Evolutionary conservation across 2,113 vertebrate species (phyloP).

Genomic region (Hyperoodon ampullatus): DNA sequence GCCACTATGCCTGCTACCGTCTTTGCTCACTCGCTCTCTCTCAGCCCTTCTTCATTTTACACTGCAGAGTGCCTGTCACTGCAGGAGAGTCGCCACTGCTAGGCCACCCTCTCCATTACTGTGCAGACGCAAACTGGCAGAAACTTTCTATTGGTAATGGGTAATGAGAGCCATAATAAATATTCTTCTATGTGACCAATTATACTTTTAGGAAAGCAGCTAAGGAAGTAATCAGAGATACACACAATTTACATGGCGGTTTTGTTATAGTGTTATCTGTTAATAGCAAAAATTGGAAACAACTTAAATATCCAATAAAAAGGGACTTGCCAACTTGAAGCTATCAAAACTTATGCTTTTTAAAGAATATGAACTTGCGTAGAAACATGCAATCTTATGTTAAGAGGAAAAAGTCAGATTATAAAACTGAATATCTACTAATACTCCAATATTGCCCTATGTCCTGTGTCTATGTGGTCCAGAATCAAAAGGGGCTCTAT

Average conservation of each 20-base stretch:
- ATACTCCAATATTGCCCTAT: neutral
- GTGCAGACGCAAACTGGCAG: neutral
- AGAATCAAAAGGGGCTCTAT: neutral
- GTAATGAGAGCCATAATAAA: neutral
- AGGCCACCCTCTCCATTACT: neutral
- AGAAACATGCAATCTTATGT: neutral
- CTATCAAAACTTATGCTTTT: neutral
- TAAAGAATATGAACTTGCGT: neutral
- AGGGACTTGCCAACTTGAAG: neutral
- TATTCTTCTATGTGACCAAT: neutral
- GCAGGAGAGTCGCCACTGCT: accelerated
- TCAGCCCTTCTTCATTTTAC: neutral
- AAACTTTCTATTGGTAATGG: neutral
- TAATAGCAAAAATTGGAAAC: neutral
- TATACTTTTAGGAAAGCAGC: neutral
- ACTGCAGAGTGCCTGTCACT: neutral
- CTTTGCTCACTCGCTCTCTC: neutral
- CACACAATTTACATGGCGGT: neutral
- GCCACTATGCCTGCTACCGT: accelerated
- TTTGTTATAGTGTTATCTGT: neutral
- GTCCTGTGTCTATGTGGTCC: neutral
- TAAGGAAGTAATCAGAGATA: neutral
- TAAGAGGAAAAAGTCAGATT: neutral
- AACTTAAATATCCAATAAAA: conserved; percentile 20
- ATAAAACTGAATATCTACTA: neutral